Evolutionary conservation across 2,113 vertebrate genomes (phyloP).

Genomic region (Neoarius graeffei): DNA sequence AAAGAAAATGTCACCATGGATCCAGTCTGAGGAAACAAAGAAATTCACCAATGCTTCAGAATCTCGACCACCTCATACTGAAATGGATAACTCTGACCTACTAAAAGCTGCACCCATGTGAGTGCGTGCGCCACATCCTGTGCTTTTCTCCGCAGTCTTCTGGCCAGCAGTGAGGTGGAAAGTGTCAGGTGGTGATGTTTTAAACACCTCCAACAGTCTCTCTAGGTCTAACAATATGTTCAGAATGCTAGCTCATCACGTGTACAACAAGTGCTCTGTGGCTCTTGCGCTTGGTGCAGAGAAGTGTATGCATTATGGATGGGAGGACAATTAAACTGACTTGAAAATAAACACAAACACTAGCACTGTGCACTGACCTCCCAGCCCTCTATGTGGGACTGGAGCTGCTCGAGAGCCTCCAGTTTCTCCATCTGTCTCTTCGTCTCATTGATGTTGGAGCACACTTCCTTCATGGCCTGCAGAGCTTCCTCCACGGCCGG

Average conservation of each 20-base stretch:
- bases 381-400: slow-evolving; percentile 99
- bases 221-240: background rate
- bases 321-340: background rate
- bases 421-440: slow-evolving; percentile 99
- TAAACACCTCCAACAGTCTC: background rate
- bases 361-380: slow-evolving; percentile 76
- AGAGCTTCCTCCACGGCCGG: slow-evolving; percentile 89
- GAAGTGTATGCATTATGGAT: background rate
- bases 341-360: background rate
- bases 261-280: background rate
- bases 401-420: slow-evolving; percentile 93
- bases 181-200: background rate
- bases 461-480: slow-evolving; percentile 96
- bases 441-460: slow-evolving; percentile 98
- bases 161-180: background rate
- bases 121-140: slow-evolving; percentile 13
- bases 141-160: slow-evolving; percentile 18
- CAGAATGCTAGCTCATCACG: background rate
- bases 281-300: background rate
- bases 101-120: background rate
- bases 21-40: slow-evolving; percentile 5
- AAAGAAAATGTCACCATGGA: slow-evolving; percentile 40
- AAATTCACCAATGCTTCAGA: background rate
- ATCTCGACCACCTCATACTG: background rate
- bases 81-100: slow-evolving; percentile 9